Base-by-base conservation (phyloP, 2,888 invertebrate species). In the Mesoligia furuncula region DNA sequence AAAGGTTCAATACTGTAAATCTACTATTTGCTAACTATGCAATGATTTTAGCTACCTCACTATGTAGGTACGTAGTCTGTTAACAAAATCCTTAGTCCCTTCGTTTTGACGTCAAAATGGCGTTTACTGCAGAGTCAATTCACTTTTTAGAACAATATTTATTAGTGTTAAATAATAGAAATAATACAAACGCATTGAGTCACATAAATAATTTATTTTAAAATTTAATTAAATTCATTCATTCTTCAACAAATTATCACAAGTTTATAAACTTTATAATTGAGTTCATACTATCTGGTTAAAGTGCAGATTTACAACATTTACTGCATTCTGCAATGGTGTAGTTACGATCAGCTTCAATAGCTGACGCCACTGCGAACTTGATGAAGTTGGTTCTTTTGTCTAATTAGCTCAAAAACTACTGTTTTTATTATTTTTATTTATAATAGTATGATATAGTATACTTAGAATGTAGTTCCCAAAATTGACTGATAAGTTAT, bases 131-230 rank as follows among this genome's bases (percentile, higher is more conserved):
- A 59, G 4, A 4, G 5, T 36, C n/a, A 5, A 51, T 51, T 51
- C 15, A 51, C 24, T 15, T 24, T n/a, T 36, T n/a, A 57, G 8
- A 48, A 48, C 20, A 27, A 64, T 65, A n/a, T 39, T 4, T n/a
- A 0, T 17, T 11, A 42, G 20, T 70, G 13, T 39, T 64, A 51
- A 20, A 57, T 20, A 39, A 65, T n/a, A 65, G 1, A 42, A 77
- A 79, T 62, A 81, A 79, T 36, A 78, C 15, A 78, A 70, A 64
- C 31, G 0, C 9, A 71, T 54, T 65, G 48, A 62, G 1, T 81
- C 84, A 88, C 87, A 87, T 89, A 87, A 89, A 88, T 87, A 87
- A 77, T 89, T 75, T 88, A 89, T 87, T 85, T 83, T 67, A 73
- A 73, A 20, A 73, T 81, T 88, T 85, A 57, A 57, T 57, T n/a